A percentile compares a stretch with the other conserved stretches of the same genome.
Conservation (phyloP, 2,888 invertebrate genomes). For the Drosophila stalkeri region DNA sequence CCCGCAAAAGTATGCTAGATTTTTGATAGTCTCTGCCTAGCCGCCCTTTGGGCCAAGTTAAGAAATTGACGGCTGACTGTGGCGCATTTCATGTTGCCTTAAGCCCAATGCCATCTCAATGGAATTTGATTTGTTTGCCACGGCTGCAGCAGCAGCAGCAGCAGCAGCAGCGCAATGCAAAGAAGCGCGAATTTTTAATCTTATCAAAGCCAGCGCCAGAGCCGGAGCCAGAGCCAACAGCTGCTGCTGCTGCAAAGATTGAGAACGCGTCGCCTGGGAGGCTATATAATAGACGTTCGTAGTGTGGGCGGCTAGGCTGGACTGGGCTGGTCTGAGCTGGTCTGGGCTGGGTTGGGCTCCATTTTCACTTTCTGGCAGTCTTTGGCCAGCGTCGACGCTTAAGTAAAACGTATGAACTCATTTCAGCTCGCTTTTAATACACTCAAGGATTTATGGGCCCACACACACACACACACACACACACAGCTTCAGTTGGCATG, state of each 20-base stretch:
- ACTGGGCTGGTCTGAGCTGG: too few species aligned
- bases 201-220: constrained; percentile 38
- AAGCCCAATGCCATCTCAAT: constrained; percentile 50
- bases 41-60: background rate
- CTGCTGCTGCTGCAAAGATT: constrained; percentile 2
- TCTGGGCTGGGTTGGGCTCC: constrained; percentile 10
- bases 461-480: constrained; percentile 4
- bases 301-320: too few species aligned
- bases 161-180: constrained; percentile 12
- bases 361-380: constrained; percentile 62
- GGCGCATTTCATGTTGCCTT: constrained; percentile 43
- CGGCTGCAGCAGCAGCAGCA: constrained; percentile 20
- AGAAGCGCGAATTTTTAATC: constrained; percentile 39
- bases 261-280: constrained; percentile 9
- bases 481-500: constrained; percentile 1
- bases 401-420: constrained; percentile 57
- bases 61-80: constrained; percentile 9
- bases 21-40: too few species aligned
- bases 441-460: constrained; percentile 62
- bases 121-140: constrained; percentile 59
- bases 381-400: constrained; percentile 11
- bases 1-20: background rate
- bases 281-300: background rate
- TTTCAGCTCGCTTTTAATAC: constrained; percentile 62
- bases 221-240: background rate